Evolutionary conservation across 2,113 vertebrate species (phyloP).

Genomic region (Platichthys stellatus): DNA sequence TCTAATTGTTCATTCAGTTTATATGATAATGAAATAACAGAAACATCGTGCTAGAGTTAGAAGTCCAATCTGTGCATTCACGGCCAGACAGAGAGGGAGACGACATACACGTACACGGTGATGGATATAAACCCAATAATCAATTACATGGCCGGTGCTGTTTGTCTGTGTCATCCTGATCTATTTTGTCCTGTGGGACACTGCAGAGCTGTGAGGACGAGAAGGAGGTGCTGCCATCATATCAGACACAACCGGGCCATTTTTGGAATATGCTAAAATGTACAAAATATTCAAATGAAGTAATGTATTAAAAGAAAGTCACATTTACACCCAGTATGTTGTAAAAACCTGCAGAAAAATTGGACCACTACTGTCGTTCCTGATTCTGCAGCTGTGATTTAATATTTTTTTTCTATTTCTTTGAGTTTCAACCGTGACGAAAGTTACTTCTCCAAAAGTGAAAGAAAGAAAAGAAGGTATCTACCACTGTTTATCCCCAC

Average conservation of each 20-base stretch:
- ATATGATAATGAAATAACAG: constrained; percentile 16
- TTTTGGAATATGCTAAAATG: not conserved
- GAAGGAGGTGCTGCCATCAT: not conserved
- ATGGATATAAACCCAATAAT: constrained; percentile 66
- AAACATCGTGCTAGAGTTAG: not conserved
- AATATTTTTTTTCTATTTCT: no score
- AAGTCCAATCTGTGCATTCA: constrained; percentile 17
- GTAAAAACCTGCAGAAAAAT: not conserved
- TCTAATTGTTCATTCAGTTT: constrained; percentile 21
- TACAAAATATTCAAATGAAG: no score
- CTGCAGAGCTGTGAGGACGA: not conserved
- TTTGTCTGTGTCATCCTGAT: constrained; percentile 58
- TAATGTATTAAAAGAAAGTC: no score
- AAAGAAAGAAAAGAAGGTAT: not conserved
- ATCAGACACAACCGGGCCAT: not conserved
- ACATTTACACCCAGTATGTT: not conserved
- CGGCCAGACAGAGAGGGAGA: constrained; percentile 21
- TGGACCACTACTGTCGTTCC: no score
- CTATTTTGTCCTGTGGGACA: constrained; percentile 48
- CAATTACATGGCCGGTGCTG: constrained; percentile 51
- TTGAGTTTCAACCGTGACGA: no score
- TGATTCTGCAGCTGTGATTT: no score
- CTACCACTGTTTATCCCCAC: not conserved
- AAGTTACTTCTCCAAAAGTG: no score
- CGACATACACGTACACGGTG: constrained; percentile 28